Base-by-base conservation (phyloP, 1,140 invertebrate species). In the Drosophila nebulosa region DNA sequence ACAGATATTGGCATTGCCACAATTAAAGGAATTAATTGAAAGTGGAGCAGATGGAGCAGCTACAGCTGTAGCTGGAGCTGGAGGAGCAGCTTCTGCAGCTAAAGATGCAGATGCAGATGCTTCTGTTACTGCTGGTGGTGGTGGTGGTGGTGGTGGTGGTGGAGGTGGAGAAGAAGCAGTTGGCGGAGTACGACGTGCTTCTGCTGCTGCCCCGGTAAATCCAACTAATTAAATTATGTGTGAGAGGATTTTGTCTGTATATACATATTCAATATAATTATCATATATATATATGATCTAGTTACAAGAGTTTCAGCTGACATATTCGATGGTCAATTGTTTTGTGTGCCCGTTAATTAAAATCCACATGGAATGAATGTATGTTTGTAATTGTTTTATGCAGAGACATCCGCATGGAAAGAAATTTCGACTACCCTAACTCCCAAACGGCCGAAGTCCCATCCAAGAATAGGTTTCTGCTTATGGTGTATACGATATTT, bases 1-100 rank as follows among this genome's bases (percentile, higher is more conserved):
- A 16, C 85, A 91, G 57, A 67, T 91, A 36, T 65, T 78, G 39
- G 67, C 64, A 9, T 21, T 88, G 52, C 83, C 84, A 3, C 78
- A 80, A 7, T 16, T 46, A 10, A 46, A 46, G 9, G 39, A 46
- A 21, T 46, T 46, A 18, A 9, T 42, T 89, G 21, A 59, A 89
- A 16, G 42, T 30, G 10, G 55, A 46, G 1, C 60, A 53, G n/a
- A 26, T 12, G 42, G 36, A 63, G 3, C 53, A 58, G 3, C 22
- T 36, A 1, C 4, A 3, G 18, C 30, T 27, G 14, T 51, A n/a
- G 1, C 35, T 63, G 42, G 64, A 69, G 1, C 69, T 85, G 32
- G 46, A 65, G 42, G 64, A 69, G 1, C 69, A 84, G 32, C 50
- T 76, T 36, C 35, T 36, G 35, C 39, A 46, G 18, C 9, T 10